These are phyloP conservation scores for Diploscapter pachys DNA, from an alignment of 1,140 invertebrate genomes.

Conservation along the genomic window DNA sequence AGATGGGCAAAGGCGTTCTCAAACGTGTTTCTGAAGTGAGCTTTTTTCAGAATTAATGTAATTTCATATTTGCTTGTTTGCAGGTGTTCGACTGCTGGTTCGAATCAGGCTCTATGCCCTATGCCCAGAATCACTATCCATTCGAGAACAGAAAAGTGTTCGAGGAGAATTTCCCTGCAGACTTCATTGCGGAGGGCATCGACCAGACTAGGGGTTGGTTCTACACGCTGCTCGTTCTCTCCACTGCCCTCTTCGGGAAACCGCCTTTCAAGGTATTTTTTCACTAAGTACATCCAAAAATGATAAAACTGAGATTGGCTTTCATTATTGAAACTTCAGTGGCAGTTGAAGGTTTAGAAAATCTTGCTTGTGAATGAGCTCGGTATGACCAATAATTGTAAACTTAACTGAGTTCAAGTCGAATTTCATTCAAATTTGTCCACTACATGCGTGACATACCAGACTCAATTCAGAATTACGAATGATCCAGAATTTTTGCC, in stretches of 20 bases:
- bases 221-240: slow-evolving; percentile 92
- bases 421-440: background rate
- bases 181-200: slow-evolving; percentile 93
- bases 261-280: slow-evolving; percentile 77
- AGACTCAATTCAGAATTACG: slow-evolving; percentile 1
- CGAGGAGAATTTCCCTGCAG: slow-evolving; percentile 91
- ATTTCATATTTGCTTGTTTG: background rate
- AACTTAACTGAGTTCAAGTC: too few species aligned
- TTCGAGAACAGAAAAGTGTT: slow-evolving; percentile 83
- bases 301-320: too few species aligned
- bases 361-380: too few species aligned
- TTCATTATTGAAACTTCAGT: too few species aligned
- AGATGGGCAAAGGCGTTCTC: slow-evolving; percentile 75
- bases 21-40: slow-evolving; percentile 76
- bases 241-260: slow-evolving; percentile 90
- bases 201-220: slow-evolving; percentile 91
- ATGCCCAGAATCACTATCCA: slow-evolving; percentile 92
- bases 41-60: slow-evolving; percentile 59
- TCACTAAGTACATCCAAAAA: background rate
- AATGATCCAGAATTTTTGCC: too few species aligned
- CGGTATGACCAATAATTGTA: too few species aligned
- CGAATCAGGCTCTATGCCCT: slow-evolving; percentile 98
- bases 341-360: too few species aligned
- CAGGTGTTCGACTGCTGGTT: slow-evolving; percentile 95
- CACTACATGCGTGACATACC: background rate